Conservation (phyloP, 2,888 invertebrate species). For the Ochropleura leucogaster region DNA sequence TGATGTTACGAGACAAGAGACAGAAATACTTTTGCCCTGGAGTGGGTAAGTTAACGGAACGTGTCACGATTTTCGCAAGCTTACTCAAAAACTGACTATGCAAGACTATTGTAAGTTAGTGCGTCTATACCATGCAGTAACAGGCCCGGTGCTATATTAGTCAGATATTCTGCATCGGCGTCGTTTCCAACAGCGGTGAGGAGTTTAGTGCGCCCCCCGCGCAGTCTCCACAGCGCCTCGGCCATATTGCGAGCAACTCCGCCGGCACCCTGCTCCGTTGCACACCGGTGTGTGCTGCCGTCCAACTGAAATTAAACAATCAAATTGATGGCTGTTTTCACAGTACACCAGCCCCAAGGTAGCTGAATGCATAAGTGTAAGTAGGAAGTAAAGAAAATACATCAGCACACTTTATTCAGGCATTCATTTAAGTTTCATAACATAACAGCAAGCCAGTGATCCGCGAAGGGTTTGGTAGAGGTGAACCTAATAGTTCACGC, state of each 20-base stretch:
- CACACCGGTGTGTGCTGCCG: conserved; percentile 94
- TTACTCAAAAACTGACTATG: not conserved
- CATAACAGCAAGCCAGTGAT: too few relatives aligned
- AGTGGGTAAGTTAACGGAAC: not conserved
- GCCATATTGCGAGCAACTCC: conserved; percentile 98
- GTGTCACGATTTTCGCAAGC: not conserved
- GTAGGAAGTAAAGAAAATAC: not conserved
- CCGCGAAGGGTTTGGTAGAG: too few relatives aligned
- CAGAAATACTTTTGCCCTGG: not conserved
- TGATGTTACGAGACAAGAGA: not conserved
- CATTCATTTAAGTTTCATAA: not conserved
- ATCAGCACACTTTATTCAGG: not conserved
- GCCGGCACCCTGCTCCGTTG: conserved; percentile 93
- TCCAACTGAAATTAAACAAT: conserved; percentile 91
- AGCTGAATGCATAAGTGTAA: not conserved
- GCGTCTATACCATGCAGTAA: conserved; percentile 77
- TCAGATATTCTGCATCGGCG: conserved; percentile 80
- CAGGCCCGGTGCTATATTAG: conserved; percentile 80
- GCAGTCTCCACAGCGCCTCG: conserved; percentile 95
- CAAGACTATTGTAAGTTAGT: not conserved
- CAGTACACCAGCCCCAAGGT: not conserved
- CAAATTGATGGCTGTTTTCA: not conserved
- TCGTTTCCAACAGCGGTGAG: conserved; percentile 95
- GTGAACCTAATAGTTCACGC: too few relatives aligned
- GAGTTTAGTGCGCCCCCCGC: conserved; percentile 92